phyloP scores from a whole-genome alignment of 2,888 invertebrate genomes.

The Ceramica pisi region DNA sequence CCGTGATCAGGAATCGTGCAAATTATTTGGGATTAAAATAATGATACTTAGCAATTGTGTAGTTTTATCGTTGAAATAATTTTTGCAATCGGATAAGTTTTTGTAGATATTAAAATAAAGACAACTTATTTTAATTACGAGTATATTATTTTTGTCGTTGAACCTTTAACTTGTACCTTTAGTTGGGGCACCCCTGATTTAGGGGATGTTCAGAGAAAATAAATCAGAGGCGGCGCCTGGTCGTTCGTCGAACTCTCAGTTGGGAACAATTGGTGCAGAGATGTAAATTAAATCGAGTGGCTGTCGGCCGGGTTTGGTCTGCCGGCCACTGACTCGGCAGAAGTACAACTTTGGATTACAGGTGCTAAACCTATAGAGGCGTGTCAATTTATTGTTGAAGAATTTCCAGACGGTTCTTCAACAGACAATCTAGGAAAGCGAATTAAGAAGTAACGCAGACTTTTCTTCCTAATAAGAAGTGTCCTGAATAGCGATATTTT shows the following conservation, averaged over 20 bases:
- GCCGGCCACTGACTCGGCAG: conserved; percentile 61
- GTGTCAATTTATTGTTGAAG: conserved; percentile 19
- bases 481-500: neutral
- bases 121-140: neutral
- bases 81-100: too few species aligned
- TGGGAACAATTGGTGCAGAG: conserved; percentile 85
- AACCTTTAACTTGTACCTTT: neutral
- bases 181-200: conserved; percentile 66
- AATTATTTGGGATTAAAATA: too few species aligned
- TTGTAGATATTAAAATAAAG: too few species aligned
- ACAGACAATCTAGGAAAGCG: neutral
- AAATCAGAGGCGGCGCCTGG: conserved; percentile 83
- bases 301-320: conserved; percentile 71
- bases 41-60: too few species aligned
- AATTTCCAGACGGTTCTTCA: neutral
- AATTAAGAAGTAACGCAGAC: neutral
- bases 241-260: conserved; percentile 86
- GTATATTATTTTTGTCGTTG: neutral
- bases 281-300: conserved; percentile 90
- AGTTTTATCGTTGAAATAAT: too few species aligned
- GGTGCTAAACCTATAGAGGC: conserved; percentile 29
- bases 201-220: conserved; percentile 84
- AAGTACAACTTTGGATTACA: conserved; percentile 44
- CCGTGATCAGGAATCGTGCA: too few species aligned
- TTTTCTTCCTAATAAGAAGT: neutral